Conservation (phyloP, 2,797 vertebrate genomes). For the Yasuhikotakia modesta region DNA sequence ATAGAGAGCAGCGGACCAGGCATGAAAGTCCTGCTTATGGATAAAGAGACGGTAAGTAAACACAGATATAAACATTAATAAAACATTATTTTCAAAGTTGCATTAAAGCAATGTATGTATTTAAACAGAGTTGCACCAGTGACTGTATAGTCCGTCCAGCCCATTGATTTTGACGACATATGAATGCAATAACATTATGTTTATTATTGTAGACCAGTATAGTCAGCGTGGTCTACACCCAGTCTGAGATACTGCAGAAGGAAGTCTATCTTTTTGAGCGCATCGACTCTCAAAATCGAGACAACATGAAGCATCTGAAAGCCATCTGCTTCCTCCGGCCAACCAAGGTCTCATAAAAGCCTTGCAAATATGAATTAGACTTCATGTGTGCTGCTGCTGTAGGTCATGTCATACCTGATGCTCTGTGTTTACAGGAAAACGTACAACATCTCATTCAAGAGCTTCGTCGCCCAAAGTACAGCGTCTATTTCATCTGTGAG, state of each 20-base stretch:
- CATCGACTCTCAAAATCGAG: slow-evolving; percentile 88
- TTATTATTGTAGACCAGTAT: slow-evolving; percentile 88
- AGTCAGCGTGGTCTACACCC: slow-evolving; percentile 94
- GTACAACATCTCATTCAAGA: slow-evolving; percentile 90
- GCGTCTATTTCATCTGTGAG: slow-evolving; percentile 94
- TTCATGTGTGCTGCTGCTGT: not conserved
- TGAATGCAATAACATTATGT: no score
- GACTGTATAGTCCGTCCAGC: no score
- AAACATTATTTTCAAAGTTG: no score
- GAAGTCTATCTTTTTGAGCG: slow-evolving; percentile 96
- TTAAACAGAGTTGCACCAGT: no score
- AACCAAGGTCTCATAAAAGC: slow-evolving; percentile 80
- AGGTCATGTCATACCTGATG: not conserved
- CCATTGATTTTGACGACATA: no score
- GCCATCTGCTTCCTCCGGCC: slow-evolving; percentile 93
- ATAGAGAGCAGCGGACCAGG: slow-evolving; percentile 94
- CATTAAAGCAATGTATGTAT: no score
- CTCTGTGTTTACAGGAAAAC: slow-evolving; percentile 80
- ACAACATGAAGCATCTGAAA: slow-evolving; percentile 94
- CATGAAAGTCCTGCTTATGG: slow-evolving; percentile 97
- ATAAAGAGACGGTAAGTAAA: slow-evolving; percentile 89
- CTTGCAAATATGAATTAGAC: not conserved
- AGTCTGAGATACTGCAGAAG: slow-evolving; percentile 95
- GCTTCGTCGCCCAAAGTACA: slow-evolving; percentile 91
- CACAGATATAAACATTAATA: no score